Evolutionary conservation across 1,140 invertebrate species (phyloP), one percentile per base, ranked within the genome.

Genomic region (Sycophila sp.): DNA sequence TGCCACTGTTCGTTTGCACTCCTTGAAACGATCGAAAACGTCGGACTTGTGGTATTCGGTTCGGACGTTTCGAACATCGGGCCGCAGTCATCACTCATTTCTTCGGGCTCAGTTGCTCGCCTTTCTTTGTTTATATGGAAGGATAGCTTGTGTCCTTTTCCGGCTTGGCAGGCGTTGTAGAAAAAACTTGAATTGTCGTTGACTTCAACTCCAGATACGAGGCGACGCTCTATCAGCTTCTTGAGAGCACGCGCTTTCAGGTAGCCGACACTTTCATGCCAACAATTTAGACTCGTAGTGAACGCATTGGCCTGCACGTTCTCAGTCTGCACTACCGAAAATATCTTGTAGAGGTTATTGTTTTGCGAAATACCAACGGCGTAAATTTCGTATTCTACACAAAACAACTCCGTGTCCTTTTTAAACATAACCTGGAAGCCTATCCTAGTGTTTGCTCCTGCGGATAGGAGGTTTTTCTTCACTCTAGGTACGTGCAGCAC

Each of bases 381-480:
- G 58, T 78, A 66, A n/a, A 73, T 11, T 59, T 71, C 69, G 15
- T 72, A 34, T 30, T 71, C 58, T 30, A 72, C 58, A 30, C 59
- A 45, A 13, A 77, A 30, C 42, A 70, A 34, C 28, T 66, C 73
- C 13, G 24, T n/a, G 13, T 69, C 32, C 19, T 73, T 59, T 51
- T 76, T 26, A 32, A 71, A 70, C 63, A 75, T 58, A 11, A 79
- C 68, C 59, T 64, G 53, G n/a, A 49, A 63, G 19, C 77, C 74
- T 55, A 75, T 76, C 26, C 72, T 72, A 3, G 76, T 76, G 13
- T 65, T 38, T 42, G 69, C 59, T 24, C 65, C 76, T 47, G 71
- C 75, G 49, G 77, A 80, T 32, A 80, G 76, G 24, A 78, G 51
- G 58, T 77, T 77, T 69, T 65, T 70, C 47, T 74, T 72, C 19